Percentiles rank a stretch among this genome's conserved stretches.
phyloP scores from a whole-genome alignment of 2,888 invertebrate species.

The Clostera curtula region DNA sequence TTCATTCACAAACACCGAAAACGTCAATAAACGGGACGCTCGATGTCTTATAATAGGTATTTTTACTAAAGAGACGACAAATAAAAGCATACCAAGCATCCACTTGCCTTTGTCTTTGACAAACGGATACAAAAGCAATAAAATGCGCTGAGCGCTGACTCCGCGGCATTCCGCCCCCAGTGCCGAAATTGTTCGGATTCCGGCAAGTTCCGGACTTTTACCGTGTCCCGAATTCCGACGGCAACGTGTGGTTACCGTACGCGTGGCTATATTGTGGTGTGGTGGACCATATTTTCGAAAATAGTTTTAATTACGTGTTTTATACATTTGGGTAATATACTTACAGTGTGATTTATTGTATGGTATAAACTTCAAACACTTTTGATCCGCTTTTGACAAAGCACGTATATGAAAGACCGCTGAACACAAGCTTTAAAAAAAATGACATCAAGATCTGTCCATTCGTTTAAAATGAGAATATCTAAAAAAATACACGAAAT shows the following conservation, averaged over 20 bases:
- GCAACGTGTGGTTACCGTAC: constrained; percentile 36
- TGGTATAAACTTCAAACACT: too few species aligned
- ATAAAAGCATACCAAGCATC: constrained; percentile 20
- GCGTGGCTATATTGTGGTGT: constrained; percentile 13
- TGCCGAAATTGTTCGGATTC: constrained; percentile 46
- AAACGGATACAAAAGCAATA: constrained; percentile 51
- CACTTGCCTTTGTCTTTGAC: constrained; percentile 25
- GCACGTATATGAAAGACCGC: too few species aligned
- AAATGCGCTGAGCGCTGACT: constrained; percentile 38
- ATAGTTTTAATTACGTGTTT: too few species aligned
- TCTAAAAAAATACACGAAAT: too few species aligned
- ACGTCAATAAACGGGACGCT: neutral
- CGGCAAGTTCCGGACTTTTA: constrained; percentile 51
- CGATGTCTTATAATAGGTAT: neutral
- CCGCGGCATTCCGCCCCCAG: constrained; percentile 37
- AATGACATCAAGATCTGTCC: too few species aligned
- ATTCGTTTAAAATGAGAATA: too few species aligned
- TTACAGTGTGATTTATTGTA: too few species aligned
- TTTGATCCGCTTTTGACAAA: too few species aligned
- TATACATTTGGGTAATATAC: too few species aligned
- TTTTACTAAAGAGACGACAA: constrained; percentile 7
- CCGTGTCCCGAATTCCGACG: constrained; percentile 44
- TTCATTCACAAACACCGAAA: neutral
- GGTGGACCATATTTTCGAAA: too few species aligned
- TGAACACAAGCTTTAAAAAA: too few species aligned